phyloP scores from a whole-genome alignment of 2,888 invertebrate genomes.

The Pegoplata infirma region DNA sequence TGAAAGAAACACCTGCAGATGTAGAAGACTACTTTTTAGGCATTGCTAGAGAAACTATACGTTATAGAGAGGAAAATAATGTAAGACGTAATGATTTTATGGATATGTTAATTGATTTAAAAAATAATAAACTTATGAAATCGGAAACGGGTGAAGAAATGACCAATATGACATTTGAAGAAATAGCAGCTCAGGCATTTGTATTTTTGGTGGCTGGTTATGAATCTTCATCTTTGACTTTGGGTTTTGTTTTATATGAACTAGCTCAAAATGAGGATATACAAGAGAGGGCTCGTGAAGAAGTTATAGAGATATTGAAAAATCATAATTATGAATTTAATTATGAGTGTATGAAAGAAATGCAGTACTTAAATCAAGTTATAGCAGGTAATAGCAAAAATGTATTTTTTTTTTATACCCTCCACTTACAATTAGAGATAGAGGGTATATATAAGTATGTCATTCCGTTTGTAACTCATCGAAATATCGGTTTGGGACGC shows the following conservation, averaged over 20 bases:
- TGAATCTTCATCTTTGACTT: constrained; percentile 82
- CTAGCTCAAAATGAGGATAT: constrained; percentile 73
- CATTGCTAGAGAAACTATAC: constrained; percentile 74
- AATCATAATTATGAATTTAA: constrained; percentile 63
- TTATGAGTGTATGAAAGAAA: constrained; percentile 71
- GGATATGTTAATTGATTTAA: constrained; percentile 78
- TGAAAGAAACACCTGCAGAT: constrained; percentile 58
- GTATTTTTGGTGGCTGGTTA: constrained; percentile 79
- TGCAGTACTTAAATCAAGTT: constrained; percentile 71
- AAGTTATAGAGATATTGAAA: constrained; percentile 71
- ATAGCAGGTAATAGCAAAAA: constrained; percentile 74
- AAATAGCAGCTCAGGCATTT: constrained; percentile 73
- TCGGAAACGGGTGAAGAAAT: constrained; percentile 52
- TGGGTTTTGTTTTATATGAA: constrained; percentile 78
- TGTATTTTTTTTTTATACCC: no score
- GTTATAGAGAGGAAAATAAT: constrained; percentile 72
- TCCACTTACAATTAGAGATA: no score
- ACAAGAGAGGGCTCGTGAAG: constrained; percentile 77
- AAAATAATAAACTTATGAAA: constrained; percentile 52
- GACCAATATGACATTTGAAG: constrained; percentile 65
- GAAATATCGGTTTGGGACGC: no score
- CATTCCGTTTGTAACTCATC: no score
- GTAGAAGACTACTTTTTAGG: constrained; percentile 70
- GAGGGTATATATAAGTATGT: no score
- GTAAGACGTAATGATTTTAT: constrained; percentile 79